Conservation (phyloP, 1,140 invertebrate species). For the Magallana angulata region DNA sequence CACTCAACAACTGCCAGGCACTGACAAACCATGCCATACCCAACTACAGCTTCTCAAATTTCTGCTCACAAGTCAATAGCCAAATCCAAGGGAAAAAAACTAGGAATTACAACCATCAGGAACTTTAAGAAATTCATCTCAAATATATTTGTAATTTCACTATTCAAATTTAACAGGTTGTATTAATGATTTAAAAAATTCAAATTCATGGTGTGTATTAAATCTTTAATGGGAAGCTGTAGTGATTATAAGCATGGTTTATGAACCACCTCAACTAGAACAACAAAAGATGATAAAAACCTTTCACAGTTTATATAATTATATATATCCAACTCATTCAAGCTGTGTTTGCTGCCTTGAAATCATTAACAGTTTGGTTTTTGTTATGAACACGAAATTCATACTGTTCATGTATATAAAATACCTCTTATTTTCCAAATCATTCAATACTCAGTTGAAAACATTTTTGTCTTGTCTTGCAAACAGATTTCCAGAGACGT, state of each 20-base stretch:
- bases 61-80: too few relatives aligned
- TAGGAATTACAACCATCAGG: too few relatives aligned
- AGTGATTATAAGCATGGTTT: slow-evolving; percentile 15
- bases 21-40: slow-evolving; percentile 10
- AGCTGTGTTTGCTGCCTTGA: slow-evolving; percentile 36
- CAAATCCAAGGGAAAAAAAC: too few relatives aligned
- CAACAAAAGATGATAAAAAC: slow-evolving; percentile 33
- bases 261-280: not conserved
- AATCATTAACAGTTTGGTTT: slow-evolving; percentile 33
- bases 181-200: too few relatives aligned
- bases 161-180: too few relatives aligned
- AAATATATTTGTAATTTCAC: too few relatives aligned
- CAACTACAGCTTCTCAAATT: not conserved
- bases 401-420: slow-evolving; percentile 35
- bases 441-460: slow-evolving; percentile 32
- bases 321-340: slow-evolving; percentile 36
- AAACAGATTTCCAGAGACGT: slow-evolving; percentile 24
- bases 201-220: too few relatives aligned
- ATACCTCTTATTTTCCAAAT: slow-evolving; percentile 36
- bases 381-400: slow-evolving; percentile 36
- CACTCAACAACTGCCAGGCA: slow-evolving; percentile 25
- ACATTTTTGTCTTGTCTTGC: slow-evolving; percentile 18
- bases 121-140: too few relatives aligned
- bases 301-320: slow-evolving; percentile 5
- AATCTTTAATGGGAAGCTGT: not conserved